These are phyloP conservation scores for Xestia sexstrigata DNA, from an alignment of 2,888 invertebrate genomes.

Conservation along the genomic window DNA sequence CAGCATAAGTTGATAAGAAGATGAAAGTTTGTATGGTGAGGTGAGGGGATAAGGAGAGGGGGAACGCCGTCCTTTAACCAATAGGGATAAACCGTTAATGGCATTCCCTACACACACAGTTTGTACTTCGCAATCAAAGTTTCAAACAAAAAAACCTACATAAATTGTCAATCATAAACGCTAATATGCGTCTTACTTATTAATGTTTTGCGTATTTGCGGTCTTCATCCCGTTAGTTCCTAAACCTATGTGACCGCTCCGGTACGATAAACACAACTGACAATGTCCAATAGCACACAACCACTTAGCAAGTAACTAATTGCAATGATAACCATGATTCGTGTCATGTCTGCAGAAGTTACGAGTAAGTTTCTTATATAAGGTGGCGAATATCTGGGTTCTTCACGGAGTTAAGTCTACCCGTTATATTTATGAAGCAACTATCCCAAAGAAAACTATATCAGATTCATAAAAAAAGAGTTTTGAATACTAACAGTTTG, in stretches of 20 bases:
- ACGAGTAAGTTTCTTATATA: neutral
- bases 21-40: too few relatives aligned
- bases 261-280: neutral
- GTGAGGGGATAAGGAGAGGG: too few relatives aligned
- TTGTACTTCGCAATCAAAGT: neutral
- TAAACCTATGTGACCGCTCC: neutral
- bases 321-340: neutral
- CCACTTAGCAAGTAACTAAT: neutral
- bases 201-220: neutral
- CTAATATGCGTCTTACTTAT: neutral
- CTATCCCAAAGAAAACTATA: neutral
- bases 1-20: too few relatives aligned
- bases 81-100: too few relatives aligned
- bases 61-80: too few relatives aligned
- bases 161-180: neutral
- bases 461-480: neutral
- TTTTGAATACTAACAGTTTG: neutral
- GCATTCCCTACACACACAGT: neutral
- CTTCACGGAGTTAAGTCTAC: neutral
- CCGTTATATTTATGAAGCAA: neutral
- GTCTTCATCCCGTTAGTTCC: slow-evolving; percentile 3
- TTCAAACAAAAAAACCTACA: neutral
- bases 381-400: neutral
- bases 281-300: neutral
- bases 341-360: neutral